Base-by-base conservation (phyloP, 1,140 invertebrate species). In the Lepidostoma basale region DNA sequence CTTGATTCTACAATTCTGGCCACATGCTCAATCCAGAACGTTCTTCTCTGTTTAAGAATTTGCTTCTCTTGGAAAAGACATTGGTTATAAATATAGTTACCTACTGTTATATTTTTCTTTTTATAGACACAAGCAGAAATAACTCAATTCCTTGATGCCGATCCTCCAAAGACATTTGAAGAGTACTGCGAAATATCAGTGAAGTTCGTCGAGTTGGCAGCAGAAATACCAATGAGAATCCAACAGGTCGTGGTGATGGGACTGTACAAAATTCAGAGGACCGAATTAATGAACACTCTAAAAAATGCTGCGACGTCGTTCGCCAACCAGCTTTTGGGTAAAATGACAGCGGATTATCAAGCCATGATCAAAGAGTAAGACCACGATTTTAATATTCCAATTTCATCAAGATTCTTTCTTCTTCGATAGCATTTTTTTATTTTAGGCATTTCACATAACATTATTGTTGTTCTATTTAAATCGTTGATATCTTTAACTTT, bases 251-350 rank as follows among this genome's bases (percentile, higher is more conserved):
- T 92, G 25, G 86, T 88, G 16, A 88, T 93, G 64, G 93, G 93
- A 20, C 89, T 96, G 77, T 98, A 94, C 78, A 90, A 94, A 74
- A 88, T 98, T 71, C 88, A 94, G 76, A 87, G 94, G 64, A 87
- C 87, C 40, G 89, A 92, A 62, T 81, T 97, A n/a, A 92, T 97
- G 22, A 82, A 85, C 10, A 84, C 88, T 3, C 81, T 98, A 45
- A 85, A 89, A 1, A 81, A 84, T 20, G 79, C 88, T 36, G 91
- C 93, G 0, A 85, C 88, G n/a, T 82, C 82, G 36, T 79, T 96
- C 12, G 88, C 89, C 68, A 87, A 89, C 30, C 86, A 88, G 71
- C 75, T 98, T 9, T 75, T 97, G 0, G 79, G 85, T 12, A 85
- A 86, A 75, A 92, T 97, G 88, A 87, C 89, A 5, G 77, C 85